Evolutionary conservation across 2,113 vertebrate species (phyloP), one percentile per base, ranked within the genome.

Genomic region (Oriolus oriolus): DNA sequence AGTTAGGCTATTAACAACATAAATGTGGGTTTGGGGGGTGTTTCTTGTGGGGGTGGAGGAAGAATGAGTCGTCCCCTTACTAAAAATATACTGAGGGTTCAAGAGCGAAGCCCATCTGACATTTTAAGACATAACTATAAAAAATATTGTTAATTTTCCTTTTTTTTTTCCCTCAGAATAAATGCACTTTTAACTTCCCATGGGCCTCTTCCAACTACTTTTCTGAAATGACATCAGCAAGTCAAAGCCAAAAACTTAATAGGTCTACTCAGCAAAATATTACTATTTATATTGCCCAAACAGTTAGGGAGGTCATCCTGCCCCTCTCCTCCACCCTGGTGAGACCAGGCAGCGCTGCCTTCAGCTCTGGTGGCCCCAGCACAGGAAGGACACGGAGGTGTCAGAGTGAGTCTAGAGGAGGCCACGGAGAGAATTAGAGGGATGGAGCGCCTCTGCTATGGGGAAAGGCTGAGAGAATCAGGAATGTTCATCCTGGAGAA

Each of bases 11-110:
- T 70, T 79, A 22, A 83, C 66, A 87, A 45, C 68, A 64, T 78
- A 84, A 80, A 96, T 50, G 42, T 89, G 75, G 73, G 45, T 89
- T 94, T 83, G 53, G 81, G 45, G 14, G 44, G 27, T 15, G 49
- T 23, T 63, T 64, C 39, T 28, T 26, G 21, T 54, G 19, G 50
- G 20, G 24, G 6, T 49, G 11, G 27, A 50, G 57, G 16, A 35
- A 26, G 50, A 89, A 87, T 13, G 3, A 89, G 13, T 54, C 93
- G 90, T 57, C 52, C 22, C n/a, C 22, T 95, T 63, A 53, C 42
- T 90, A 70, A 81, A 65, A 93, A 59, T 30, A 10, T 45, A 56
- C 10, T 75, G 9, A 63, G 42, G 13, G 10, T 54, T 80, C 49
- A 76, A n/a, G 1, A 73, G 33, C 11, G 56, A 83, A 83, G 16